These are phyloP conservation scores for Caenorhabditis afra DNA, from an alignment of 2,888 invertebrate genomes.

Conservation along the genomic window DNA sequence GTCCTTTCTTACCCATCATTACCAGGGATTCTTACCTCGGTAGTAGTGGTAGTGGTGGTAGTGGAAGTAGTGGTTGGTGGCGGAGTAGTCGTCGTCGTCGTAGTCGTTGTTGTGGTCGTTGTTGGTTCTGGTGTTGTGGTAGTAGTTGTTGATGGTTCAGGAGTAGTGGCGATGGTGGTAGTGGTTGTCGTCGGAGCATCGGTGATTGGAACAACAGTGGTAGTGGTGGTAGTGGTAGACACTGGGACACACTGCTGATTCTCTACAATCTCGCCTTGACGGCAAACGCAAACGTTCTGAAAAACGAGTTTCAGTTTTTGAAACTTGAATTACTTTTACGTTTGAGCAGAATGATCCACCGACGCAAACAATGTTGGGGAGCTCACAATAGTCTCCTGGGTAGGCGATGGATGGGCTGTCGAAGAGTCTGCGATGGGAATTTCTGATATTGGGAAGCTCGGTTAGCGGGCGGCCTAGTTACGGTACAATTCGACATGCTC, in stretches of 20 bases:
- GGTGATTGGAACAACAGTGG: constrained; percentile 37
- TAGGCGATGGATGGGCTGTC: constrained; percentile 64
- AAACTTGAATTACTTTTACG: constrained; percentile 28
- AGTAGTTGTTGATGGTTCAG: constrained; percentile 51
- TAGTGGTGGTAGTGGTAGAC: constrained; percentile 44
- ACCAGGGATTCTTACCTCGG: constrained; percentile 29
- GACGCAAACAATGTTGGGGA: constrained; percentile 62
- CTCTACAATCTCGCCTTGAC: constrained; percentile 62
- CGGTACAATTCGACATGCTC: constrained; percentile 35
- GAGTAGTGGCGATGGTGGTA: constrained; percentile 57
- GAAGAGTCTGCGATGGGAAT: constrained; percentile 56
- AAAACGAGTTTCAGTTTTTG: constrained; percentile 12
- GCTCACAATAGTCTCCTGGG: constrained; percentile 65
- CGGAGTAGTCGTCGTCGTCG: constrained; percentile 57
- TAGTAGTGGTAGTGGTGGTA: constrained; percentile 51
- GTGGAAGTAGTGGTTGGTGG: constrained; percentile 18
- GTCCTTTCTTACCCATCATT: too few species aligned
- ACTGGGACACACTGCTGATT: constrained; percentile 64
- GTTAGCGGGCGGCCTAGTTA: constrained; percentile 53
- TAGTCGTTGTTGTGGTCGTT: constrained; percentile 46
- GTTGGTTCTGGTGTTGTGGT: constrained; percentile 51
- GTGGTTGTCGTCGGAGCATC: constrained; percentile 56
- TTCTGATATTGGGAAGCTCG: constrained; percentile 35
- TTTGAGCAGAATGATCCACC: constrained; percentile 67
- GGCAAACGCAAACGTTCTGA: constrained; percentile 67